Base-by-base conservation (phyloP, 2,888 invertebrate species). In the Physocephala rufipes region DNA sequence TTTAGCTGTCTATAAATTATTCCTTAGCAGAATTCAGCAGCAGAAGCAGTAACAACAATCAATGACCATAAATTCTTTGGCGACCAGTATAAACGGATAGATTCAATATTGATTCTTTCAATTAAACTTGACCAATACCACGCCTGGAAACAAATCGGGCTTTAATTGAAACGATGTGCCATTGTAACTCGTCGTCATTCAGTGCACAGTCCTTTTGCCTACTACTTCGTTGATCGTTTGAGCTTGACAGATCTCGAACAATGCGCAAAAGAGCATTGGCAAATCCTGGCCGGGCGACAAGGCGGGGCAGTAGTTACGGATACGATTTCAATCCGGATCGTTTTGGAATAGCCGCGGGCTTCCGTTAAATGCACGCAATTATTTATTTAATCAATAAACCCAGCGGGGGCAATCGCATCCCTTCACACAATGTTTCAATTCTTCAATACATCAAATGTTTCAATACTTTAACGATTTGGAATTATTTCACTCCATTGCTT, bases 301-400 rank as follows among this genome's bases (percentile, higher is more conserved):
- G 4, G 36, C 36, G 36, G 36, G 36, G 5, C 36, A 36, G 36
- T 36, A 36, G n/a, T n/a, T n/a, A n/a, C n/a, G n/a, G n/a, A n/a
- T n/a, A n/a, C n/a, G n/a, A 36, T 36, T 36, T 36, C 36, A 7
- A 36, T 4, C 36, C 36, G 36, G 36, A 7, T 9, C 36, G 9
- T 36, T 36, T 36, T 9, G 36, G 36, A 53, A 21, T 36, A 21
- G 55, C 55, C 66, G 58, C 65, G 26, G 49, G 67, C 61, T 45
- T 24, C n/a, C 67, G 69, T 73, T 73, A 51, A 71, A 74, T 67
- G 63, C 63, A 71, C 16, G 63, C 64, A 69, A 73, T 74, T 64
- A 73, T 70, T 73, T 72, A 74, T 74, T 74, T 74, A 73, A 74
- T 74, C 74, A 73, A 70, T 67, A 70, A 73, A 53, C 70, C 64